Conservation (phyloP, 2,888 invertebrate genomes). For the Tupiocoris notatus region DNA sequence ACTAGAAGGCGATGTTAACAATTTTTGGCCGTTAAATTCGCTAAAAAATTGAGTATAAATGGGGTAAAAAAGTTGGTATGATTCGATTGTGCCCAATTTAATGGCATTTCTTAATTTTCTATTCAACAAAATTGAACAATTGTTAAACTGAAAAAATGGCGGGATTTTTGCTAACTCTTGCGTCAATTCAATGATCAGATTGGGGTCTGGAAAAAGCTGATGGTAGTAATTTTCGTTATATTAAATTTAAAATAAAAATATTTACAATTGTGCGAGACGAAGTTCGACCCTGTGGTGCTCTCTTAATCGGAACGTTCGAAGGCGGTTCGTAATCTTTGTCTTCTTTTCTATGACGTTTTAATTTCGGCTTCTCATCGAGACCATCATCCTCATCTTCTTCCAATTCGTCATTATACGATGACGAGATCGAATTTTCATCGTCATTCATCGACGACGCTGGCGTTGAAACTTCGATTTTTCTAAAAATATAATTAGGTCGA, state of each 20-base stretch:
- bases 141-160: too few relatives aligned
- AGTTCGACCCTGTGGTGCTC: background rate
- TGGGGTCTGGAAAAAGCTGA: too few relatives aligned
- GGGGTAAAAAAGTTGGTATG: too few relatives aligned
- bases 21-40: too few relatives aligned
- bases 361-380: background rate
- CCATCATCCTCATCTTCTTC: background rate
- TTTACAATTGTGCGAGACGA: background rate
- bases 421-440: background rate
- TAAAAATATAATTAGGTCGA: background rate
- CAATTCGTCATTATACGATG: background rate
- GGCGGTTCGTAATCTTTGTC: constrained; percentile 9
- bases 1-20: too few relatives aligned
- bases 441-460: background rate
- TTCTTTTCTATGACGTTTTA: background rate
- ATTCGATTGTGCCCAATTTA: too few relatives aligned
- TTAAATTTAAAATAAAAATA: background rate
- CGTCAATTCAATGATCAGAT: too few relatives aligned
- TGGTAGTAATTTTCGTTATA: background rate
- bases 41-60: too few relatives aligned
- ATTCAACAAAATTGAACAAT: too few relatives aligned
- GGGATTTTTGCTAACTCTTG: too few relatives aligned
- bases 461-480: constrained; percentile 1
- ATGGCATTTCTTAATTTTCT: too few relatives aligned
- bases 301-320: background rate